Evolutionary conservation across 2,797 vertebrate species (phyloP), one percentile per base, ranked within the genome.

Genomic region (Brachyalestes nurse): DNA sequence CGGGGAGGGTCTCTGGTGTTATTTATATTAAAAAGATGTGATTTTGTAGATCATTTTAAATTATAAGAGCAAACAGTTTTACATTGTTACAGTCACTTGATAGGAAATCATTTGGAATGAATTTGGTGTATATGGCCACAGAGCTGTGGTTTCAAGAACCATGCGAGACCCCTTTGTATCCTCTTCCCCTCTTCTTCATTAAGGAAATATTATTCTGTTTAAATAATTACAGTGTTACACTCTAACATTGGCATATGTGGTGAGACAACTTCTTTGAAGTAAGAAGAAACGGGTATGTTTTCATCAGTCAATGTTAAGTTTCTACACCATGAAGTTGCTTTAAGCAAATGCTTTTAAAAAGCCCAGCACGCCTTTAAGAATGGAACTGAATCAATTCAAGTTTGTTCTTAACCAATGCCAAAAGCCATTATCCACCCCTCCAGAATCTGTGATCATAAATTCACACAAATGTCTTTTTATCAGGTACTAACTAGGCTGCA

Each of bases 311-410:
- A 19, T 67, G 12, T 45, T 45, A 13, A 67, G 25, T 45, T 17
- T 69, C n/a, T 69, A 58, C 13, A 17, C 40, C 8, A 14, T 62
- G 25, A 73, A 75, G 74, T 25, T 19, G 23, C 34, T 38, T 28
- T 64, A 70, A 71, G 62, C 2, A 61, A 82, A 82, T 73, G 12
- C 17, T 40, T 65, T 60, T 61, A 53, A 67, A 16, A 70, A 67
- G 67, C 45, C 23, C 49, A 60, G 60, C 49, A 49, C 25, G 58
- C 53, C 5, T 78, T 77, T 34, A 72, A 72, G 28, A 23, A 70
- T 53, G 47, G 34, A 75, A 69, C 14, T 67, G 49, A 69, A 53
- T 67, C 25, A 34, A 57, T 77, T 79, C n/a, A 14, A 34, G 66
- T 47, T 53, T 42, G 28, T 60, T 28, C 65, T 60, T 51, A 34